Percentiles rank a stretch among this genome's conserved stretches.
Evolutionary conservation across 2,113 vertebrate species (phyloP).

Genomic region (Cercocebus atys): DNA sequence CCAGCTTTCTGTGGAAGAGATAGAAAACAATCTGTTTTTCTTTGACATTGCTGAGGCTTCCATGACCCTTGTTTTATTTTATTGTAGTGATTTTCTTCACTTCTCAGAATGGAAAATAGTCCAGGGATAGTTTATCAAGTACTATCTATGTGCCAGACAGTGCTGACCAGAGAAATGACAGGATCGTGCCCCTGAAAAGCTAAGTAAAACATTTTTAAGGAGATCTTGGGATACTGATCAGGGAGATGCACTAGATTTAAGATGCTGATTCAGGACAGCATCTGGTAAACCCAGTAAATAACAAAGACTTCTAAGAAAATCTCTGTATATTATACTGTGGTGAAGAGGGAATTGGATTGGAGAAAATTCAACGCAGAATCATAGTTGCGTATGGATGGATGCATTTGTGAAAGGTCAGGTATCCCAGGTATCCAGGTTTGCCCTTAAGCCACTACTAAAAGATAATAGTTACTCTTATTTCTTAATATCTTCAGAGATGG

Average conservation of each 20-base stretch:
- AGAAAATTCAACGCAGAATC: neutral
- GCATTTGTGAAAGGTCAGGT: neutral
- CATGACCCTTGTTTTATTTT: neutral
- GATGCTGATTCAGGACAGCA: neutral
- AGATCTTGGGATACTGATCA: neutral
- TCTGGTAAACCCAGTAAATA: neutral
- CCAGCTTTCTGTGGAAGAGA: neutral
- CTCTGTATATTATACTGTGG: neutral
- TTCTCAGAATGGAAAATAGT: neutral
- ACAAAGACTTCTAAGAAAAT: neutral
- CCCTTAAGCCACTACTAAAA: neutral
- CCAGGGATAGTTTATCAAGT: neutral
- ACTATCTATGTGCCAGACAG: neutral
- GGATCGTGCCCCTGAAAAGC: neutral
- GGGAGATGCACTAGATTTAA: neutral
- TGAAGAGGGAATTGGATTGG: neutral
- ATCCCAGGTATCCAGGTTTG: neutral
- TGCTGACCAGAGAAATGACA: neutral
- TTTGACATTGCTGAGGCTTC: neutral
- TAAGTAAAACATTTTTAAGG: neutral
- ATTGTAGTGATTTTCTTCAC: neutral
- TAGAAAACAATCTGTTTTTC: neutral
- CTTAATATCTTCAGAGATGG: conserved; percentile 36
- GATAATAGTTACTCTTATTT: neutral
- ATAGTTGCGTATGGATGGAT: neutral